phyloP scores from a whole-genome alignment of 1,140 invertebrate genomes.

The Neuroterus valhalla region DNA sequence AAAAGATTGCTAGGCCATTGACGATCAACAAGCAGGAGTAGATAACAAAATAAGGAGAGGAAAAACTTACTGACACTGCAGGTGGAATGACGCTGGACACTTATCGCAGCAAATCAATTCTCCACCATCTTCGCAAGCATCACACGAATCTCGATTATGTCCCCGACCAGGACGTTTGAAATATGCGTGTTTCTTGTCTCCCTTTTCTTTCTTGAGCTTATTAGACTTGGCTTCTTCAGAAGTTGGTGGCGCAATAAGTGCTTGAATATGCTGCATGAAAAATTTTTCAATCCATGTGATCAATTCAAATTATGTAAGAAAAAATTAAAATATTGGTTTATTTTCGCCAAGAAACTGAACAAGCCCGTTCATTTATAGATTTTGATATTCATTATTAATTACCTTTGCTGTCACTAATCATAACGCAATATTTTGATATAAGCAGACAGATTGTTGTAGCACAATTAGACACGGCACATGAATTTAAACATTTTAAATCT shows the following conservation, averaged over 20 bases:
- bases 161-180: constrained; percentile 90
- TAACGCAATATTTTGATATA: too few relatives aligned
- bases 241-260: constrained; percentile 88
- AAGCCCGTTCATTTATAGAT: not conserved
- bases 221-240: constrained; percentile 80
- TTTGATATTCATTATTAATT: too few relatives aligned
- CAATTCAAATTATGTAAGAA: constrained; percentile 83
- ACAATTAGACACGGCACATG: too few relatives aligned
- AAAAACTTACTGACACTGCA: constrained; percentile 91
- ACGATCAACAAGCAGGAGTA: too few relatives aligned
- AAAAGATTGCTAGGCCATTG: too few relatives aligned
- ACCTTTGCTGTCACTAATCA: too few relatives aligned
- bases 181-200: constrained; percentile 84
- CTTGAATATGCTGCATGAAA: constrained; percentile 86
- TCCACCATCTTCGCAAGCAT: constrained; percentile 93
- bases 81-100: constrained; percentile 95
- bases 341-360: not conserved
- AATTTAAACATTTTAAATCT: constrained; percentile 31
- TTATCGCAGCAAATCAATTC: constrained; percentile 96
- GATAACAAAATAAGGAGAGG: constrained; percentile 20
- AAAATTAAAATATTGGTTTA: constrained; percentile 50
- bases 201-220: constrained; percentile 79
- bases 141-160: constrained; percentile 95
- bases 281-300: not conserved
- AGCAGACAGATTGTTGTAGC: too few relatives aligned